phyloP scores from a whole-genome alignment of 2,888 invertebrate species.

The Entomobrya multifasciata region DNA sequence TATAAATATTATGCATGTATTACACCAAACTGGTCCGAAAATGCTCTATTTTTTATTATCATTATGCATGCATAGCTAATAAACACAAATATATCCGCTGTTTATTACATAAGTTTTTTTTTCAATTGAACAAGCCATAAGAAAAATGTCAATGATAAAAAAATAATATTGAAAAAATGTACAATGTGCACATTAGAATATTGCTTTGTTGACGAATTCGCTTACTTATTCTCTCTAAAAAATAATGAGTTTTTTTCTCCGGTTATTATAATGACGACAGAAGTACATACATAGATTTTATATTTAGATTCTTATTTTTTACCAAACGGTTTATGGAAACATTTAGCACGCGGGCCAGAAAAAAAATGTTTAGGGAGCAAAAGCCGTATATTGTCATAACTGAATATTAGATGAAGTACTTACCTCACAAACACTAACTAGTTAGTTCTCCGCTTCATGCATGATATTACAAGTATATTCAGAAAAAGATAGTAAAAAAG shows the following conservation, averaged over 20 bases:
- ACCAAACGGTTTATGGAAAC: neutral
- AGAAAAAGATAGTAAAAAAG: constrained; percentile 36
- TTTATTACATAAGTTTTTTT: neutral
- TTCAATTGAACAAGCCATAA: constrained; percentile 35
- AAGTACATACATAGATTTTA: constrained; percentile 31
- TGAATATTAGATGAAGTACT: constrained; percentile 41
- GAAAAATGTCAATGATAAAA: constrained; percentile 13
- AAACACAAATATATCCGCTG: constrained; percentile 30
- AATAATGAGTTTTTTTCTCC: constrained; percentile 55
- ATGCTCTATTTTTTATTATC: constrained; percentile 19
- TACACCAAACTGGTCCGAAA: constrained; percentile 17
- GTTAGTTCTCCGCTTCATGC: neutral
- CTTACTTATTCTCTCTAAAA: constrained; percentile 35
- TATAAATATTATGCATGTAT: neutral
- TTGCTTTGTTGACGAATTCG: constrained; percentile 34
- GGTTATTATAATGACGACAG: neutral
- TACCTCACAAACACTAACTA: neutral
- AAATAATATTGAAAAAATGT: neutral
- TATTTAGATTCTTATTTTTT: neutral
- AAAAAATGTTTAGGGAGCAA: constrained; percentile 41
- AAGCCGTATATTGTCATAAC: constrained; percentile 48
- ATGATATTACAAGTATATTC: constrained; percentile 28
- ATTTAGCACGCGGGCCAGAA: constrained; percentile 52
- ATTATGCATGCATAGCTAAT: constrained; percentile 36
- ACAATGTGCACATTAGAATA: constrained; percentile 38